Base-by-base conservation (phyloP, 2,797 vertebrate species). In the Falco peregrinus region DNA sequence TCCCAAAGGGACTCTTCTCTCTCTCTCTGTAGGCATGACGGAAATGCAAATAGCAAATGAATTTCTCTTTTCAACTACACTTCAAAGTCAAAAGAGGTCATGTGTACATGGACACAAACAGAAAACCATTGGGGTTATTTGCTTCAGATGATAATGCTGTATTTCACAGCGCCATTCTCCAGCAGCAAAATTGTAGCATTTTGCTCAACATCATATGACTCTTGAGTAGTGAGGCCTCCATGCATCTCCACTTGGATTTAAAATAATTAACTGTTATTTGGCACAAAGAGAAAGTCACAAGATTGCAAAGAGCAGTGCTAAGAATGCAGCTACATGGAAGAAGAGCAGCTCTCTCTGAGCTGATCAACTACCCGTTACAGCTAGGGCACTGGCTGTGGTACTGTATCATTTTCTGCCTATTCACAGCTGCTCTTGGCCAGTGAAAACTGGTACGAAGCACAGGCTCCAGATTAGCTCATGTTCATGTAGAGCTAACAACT, bases 231-330 rank as follows among this genome's bases (percentile, higher is more conserved):
- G 53, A 92, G 47, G 61, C 73, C 70, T 68, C 56, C 29, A 13
- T 5, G 43, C 37, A 71, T 67, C 47, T 87, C 86, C 93, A 86
- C 28, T 45, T 61, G 57, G 73, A 81, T 81, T 93, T 88, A 92
- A 90, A 92, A 94, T 93, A 92, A 87, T 75, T 89, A 84, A 90
- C 90, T 94, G 88, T 94, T 95, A 54, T 56, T 70, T 2, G 3
- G 39, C 74, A 93, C 86, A 95, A 94, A 90, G 85, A 82, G 67
- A 94, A 94, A 96, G 88, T 94, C 96, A 96, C 67, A 89, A 94
- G 91, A 88, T 4, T 91, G 59, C 59, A 60, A 91, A 88, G 60
- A 76, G 41, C 41, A 65, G 65, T 1, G 2, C 59, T 78, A 86
- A 90, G 88, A 90, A 54, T 37, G 50, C 31, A 87, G 83, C 74